Percentiles rank a stretch among this genome's conserved stretches.
Evolutionary conservation across 1,140 invertebrate genomes (phyloP).

Genomic region (Heliconius congener): DNA sequence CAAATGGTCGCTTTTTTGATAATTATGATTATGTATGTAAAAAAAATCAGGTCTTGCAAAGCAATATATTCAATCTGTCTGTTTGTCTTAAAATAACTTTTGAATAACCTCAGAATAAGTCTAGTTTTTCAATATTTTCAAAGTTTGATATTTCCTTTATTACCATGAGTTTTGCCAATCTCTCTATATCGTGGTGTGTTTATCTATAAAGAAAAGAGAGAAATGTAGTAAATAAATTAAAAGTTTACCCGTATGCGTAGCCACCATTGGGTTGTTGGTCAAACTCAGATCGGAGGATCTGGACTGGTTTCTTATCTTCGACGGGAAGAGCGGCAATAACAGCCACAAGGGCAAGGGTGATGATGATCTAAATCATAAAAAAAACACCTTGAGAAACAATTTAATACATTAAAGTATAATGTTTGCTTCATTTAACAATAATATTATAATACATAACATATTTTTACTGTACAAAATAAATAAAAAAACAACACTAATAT

Average conservation of each 20-base stretch:
- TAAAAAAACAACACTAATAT: constrained; percentile 19
- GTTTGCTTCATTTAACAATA: neutral
- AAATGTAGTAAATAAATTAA: neutral
- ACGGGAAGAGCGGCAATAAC: constrained; percentile 50
- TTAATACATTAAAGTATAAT: neutral
- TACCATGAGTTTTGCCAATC: neutral
- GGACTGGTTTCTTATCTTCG: constrained; percentile 31
- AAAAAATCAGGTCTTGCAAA: neutral
- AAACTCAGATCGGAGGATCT: constrained; percentile 65
- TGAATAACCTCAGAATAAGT: neutral
- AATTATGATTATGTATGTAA: neutral
- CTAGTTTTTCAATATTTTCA: neutral
- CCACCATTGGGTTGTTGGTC: constrained; percentile 60
- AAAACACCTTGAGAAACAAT: neutral
- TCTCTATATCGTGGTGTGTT: neutral
- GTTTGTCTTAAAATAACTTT: neutral
- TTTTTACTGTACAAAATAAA: neutral
- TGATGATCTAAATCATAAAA: constrained; percentile 56
- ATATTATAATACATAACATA: neutral
- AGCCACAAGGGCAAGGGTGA: constrained; percentile 69
- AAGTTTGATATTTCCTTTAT: neutral
- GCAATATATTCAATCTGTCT: too few species aligned
- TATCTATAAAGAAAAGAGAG: neutral
- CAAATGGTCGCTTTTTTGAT: neutral
- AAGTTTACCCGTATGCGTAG: constrained; percentile 61